phyloP scores from a whole-genome alignment of 2,113 vertebrate genomes.

The Odobenus rosmarus region DNA sequence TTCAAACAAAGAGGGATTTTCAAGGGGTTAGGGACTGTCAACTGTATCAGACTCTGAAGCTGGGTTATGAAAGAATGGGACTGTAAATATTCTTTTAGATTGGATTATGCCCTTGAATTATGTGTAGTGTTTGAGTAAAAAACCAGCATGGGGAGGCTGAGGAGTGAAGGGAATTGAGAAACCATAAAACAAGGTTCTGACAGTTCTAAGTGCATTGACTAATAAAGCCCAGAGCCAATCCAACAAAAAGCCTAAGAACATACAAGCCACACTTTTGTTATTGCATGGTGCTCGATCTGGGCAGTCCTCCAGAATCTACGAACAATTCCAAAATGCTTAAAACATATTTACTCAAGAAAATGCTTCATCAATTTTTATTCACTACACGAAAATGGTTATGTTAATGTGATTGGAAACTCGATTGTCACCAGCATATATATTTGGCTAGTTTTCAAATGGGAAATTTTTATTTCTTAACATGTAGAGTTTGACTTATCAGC shows the following conservation, averaged over 20 bases:
- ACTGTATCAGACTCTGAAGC: not conserved
- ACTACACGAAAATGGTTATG: not conserved
- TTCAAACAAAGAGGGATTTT: conserved; percentile 9
- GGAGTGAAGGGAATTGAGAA: not conserved
- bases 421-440: not conserved
- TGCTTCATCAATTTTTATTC: not conserved
- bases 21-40: not conserved
- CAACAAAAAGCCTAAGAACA: not conserved
- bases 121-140: not conserved
- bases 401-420: not conserved
- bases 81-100: not conserved
- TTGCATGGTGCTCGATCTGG: not conserved
- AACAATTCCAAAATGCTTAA: not conserved
- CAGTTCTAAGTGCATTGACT: not conserved
- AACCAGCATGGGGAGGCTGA: not conserved
- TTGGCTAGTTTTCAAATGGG: not conserved
- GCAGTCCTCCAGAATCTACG: not conserved
- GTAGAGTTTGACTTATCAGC: not conserved
- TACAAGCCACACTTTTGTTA: not conserved
- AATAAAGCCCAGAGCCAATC: not conserved
- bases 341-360: conserved; percentile 27
- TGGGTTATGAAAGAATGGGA: not conserved
- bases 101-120: not conserved
- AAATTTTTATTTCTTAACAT: conserved; percentile 42
- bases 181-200: not conserved